Evolutionary conservation across 2,888 invertebrate genomes (phyloP), one percentile per base, ranked within the genome.

Genomic region (Sipha maydis): DNA sequence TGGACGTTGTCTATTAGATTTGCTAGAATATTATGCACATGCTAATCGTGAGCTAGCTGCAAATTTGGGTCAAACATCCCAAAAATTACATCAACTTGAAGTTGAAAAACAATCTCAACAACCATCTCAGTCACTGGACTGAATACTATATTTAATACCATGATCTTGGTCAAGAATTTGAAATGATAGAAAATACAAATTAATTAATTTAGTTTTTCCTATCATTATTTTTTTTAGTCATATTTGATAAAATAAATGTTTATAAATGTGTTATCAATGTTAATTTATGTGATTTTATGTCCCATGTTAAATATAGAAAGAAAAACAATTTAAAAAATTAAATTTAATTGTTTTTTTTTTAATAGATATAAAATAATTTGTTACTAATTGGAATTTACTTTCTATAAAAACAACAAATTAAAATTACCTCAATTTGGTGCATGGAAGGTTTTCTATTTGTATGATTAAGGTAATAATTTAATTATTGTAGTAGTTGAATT

Each of bases 1-100:
- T 67, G 54, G 31, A 4, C 56, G 61, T 31, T 88, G 88, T 3
- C 34, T 88, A 61, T 67, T 88, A 88, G 88, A 88, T 88, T 75
- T 88, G 61, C n/a, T 88, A 11, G 88, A 88, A 17, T 88, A 88
- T 75, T 88, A 88, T 67, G 2, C 67, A 19, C 67, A 88, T 67
- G 31, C 75, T n/a, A 88, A 88, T 41, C 69, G 31, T 67, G 80
- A 88, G 34, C 21, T 88, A 17, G 61, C 80, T 34, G 25, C 75
- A 7, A 48, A 41, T n/a, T 67, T 88, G 11, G 80, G 82, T 48
- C 19, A 14, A 41, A 31, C 75, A n/a, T 82, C 88, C 67, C 67
- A 67, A 61, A 82, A 25, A 48, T 67, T 88, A 67, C 82, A n/a
- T 76, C 54, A 88, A 38, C 61, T 88, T 19, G 88, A 86, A 79